Base-by-base conservation (phyloP, 2,888 invertebrate genomes). In the Rhagonycha lutea region DNA sequence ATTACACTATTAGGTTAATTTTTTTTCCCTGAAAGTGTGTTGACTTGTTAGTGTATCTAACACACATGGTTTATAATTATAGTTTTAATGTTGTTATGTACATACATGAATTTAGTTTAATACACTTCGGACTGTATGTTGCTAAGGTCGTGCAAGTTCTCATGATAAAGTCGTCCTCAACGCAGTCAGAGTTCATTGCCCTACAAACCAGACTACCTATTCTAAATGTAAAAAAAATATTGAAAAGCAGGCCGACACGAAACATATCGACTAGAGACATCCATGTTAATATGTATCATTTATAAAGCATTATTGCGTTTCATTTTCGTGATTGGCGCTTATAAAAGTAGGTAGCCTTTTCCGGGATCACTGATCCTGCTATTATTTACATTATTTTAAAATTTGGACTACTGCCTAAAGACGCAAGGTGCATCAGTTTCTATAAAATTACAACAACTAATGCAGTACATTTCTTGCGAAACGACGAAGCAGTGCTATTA, bases 71-170 rank as follows among this genome's bases (percentile, higher is more conserved):
- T 7, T 47, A n/a, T 65, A 65, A 65, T 65, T 65, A 65, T 65
- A 65, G 63, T 65, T 65, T 65, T 23, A 24, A 18, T 65, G 63
- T n/a, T 14, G 23, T 65, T 65, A 24, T 24, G 63, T 65, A 65
- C 61, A 5, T 14, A 18, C 47, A 65, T 65, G 26, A 23, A 18
- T 24, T 62, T 18, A 62, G 18, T 62, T 4, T 65, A 24, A 65
- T 65, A 65, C 63, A 65, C 63, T 65, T 65, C 23, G 26, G 18
- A 26, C 24, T 65, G n/a, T 26, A 65, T 65, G 68, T 62, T 71
- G 73, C 68, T 60, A 67, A 32, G 68, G 69, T 71, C 65, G 47
- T 72, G 71, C 71, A 70, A 70, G 70, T 70, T 70, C 70, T 70
- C 70, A 70, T 70, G 63, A 65, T 65, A 62, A 70, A 70, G 63